A percentile compares a stretch with the other conserved stretches of the same genome.
Conservation (phyloP, 1,140 invertebrate genomes). For the Eurosta solidaginis region DNA sequence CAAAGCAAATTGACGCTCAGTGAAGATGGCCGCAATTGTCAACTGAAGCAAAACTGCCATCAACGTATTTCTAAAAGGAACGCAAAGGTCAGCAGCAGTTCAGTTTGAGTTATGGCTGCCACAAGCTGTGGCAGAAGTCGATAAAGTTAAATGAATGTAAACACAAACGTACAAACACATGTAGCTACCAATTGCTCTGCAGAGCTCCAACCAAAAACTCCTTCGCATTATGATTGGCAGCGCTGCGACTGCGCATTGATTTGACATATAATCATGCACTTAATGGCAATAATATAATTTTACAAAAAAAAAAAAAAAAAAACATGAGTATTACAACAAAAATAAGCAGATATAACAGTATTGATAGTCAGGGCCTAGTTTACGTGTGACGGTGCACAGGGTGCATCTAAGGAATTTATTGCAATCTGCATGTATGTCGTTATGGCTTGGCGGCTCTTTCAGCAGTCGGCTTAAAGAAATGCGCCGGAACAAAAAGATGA, state of each 20-base stretch:
- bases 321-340: background rate
- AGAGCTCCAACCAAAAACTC: no score
- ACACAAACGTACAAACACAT: no score
- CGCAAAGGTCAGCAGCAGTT: slow-evolving; percentile 6
- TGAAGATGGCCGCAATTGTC: slow-evolving; percentile 7
- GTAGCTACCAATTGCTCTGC: no score
- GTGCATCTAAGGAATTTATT: background rate
- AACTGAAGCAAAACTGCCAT: background rate
- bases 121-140: background rate
- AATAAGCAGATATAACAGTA: background rate
- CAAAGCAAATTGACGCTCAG: background rate
- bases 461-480: background rate
- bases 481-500: slow-evolving; percentile 3
- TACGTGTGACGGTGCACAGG: background rate
- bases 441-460: background rate
- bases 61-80: background rate
- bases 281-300: slow-evolving; percentile 12
- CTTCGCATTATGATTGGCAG: no score
- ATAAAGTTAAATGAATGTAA: background rate
- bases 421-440: background rate
- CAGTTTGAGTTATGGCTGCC: background rate
- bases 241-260: background rate
- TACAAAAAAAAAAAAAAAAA: background rate
- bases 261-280: background rate
- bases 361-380: background rate